Base-by-base conservation (phyloP, 1,140 invertebrate species). In the Drosophila nigromelanica region DNA sequence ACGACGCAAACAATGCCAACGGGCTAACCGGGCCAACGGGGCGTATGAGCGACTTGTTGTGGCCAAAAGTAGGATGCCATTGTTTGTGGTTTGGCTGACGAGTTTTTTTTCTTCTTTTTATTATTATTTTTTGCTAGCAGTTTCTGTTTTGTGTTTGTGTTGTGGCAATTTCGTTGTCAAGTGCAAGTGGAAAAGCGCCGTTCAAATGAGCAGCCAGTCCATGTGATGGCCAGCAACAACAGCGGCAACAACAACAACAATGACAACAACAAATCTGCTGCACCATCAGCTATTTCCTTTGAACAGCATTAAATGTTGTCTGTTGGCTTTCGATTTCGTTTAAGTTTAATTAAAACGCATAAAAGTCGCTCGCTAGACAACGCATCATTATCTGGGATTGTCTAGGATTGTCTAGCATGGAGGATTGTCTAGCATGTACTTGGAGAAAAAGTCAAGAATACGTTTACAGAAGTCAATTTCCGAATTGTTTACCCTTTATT, bases 61-160 rank as follows among this genome's bases (percentile, higher is more conserved):
- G 85, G 76, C 85, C 85, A 89, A 89, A 83, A 77, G 85, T 89
- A 89, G 85, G 83, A 89, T 89, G 85, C 69, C 83, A 89, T 83
- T 83, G 83, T 89, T 83, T 79, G 80, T 59, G 66, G 73, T 59
- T 80, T 52, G 43, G 45, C 43, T 63, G 58, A 80, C 78, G 62
- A 73, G 80, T 85, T 83, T 68, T 71, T 54, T 40, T n/a, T n/a
- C n/a, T n/a, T n/a, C n/a, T n/a, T 50, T 61, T 27, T 24, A 4
- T 24, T 2, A 24, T 24, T 24, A 24, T 24, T 73, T 72, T 37
- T 27, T 62, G 59, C 50, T 21, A 42, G 42, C 40, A 27, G 8
- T 10, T 35, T 7, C 33, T 35, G 33, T 24, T 14, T 54, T 37
- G 11, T 58, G 78, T 50, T 64, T 48, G 45, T 78, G 58, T 70